Evolutionary conservation across 2,113 vertebrate genomes (phyloP).

Genomic region (Craseonycteris thonglongyai): DNA sequence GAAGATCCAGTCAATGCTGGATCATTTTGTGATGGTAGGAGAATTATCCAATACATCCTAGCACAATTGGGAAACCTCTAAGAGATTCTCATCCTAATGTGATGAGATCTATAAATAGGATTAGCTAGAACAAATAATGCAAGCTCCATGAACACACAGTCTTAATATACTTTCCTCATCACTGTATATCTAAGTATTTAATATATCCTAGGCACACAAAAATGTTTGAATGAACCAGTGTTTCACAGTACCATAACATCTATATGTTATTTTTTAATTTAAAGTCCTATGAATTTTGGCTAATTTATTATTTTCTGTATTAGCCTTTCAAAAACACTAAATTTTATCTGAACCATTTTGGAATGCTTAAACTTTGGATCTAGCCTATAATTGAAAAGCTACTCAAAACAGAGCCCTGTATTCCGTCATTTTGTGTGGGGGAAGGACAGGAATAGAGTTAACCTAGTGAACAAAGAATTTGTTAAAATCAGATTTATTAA

Average conservation of each 20-base stretch:
- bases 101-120: not conserved
- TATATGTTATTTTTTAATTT: not conserved
- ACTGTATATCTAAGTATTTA: not conserved
- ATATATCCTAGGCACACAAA: not conserved
- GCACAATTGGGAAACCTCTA: not conserved
- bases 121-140: not conserved
- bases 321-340: not conserved
- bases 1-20: not conserved
- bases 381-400: not conserved
- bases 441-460: not conserved
- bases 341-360: not conserved
- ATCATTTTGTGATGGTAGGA: not conserved
- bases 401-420: not conserved
- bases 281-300: not conserved
- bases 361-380: not conserved
- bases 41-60: not conserved
- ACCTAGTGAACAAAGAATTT: not conserved
- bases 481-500: not conserved
- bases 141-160: not conserved
- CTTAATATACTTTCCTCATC: not conserved
- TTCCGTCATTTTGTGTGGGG: not conserved
- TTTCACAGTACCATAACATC: not conserved
- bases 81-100: not conserved
- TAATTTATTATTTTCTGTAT: constrained; percentile 14
- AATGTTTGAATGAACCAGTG: not conserved